Evolutionary conservation across 2,888 invertebrate species (phyloP), one percentile per base, ranked within the genome.

Genomic region (Epinotia brunnichana): DNA sequence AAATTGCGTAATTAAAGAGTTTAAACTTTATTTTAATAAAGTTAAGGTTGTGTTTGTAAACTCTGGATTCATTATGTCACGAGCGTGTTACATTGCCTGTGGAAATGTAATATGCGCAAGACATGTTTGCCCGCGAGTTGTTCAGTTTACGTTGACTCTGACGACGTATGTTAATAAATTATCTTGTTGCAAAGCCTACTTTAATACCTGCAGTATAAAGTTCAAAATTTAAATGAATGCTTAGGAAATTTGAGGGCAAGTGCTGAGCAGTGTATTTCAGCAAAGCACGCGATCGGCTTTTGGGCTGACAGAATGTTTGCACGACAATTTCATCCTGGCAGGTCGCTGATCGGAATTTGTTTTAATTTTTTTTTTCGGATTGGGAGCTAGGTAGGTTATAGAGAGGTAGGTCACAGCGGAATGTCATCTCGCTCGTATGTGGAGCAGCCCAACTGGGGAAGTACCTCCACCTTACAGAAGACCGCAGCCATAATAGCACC

Each of bases 231-330:
- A 15, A 67, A n/a, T 5, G 2, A 3, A 3, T 10, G 2, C 9
- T 13, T 10, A 48, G 15, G 10, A 21, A 10, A 11, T 17, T 24
- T 44, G 53, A 39, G 53, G 21, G 15, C 35, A 15, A 35, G 19
- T 17, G 9, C 13, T 35, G 17, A 56, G 35, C 5, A 13, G 17
- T 17, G 17, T 44, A 17, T 67, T 67, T 35, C 19, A 57, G 41
- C 53, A 54, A n/a, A n/a, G n/a, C 73, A 75, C 73, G 75, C 75
- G 74, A 75, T 35, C 39, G 61, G 19, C 56, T 63, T 70, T 57
- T 51, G 39, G 44, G 53, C 44, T 7, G 69, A 51, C 63, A 69
- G 7, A 51, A 17, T 74, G 70, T 74, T 74, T 71, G 67, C 70
- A 24, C 53, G 53, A 71, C 63, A 70, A 62, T 71, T 70, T 59